Conservation (phyloP, 2,113 vertebrate genomes). For the Orycteropus afer region DNA sequence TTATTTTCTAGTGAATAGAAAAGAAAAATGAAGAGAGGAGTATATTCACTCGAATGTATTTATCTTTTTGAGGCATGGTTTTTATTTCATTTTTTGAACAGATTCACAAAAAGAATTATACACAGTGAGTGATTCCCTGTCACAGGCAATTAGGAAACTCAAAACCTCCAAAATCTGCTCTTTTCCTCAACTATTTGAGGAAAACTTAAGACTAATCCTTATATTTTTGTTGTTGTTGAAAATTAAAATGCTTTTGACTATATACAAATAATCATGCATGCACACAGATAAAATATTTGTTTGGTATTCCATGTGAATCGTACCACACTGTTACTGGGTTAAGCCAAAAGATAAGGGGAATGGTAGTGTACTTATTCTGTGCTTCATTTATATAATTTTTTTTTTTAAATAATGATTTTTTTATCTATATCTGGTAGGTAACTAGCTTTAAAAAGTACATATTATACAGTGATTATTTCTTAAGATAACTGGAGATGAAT, state of each 20-base stretch:
- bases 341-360: background rate
- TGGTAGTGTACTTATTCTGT: slow-evolving; percentile 40
- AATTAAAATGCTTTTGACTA: background rate
- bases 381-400: slow-evolving; percentile 37
- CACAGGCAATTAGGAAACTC: background rate
- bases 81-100: background rate
- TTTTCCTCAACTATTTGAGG: background rate
- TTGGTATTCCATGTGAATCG: background rate
- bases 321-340: background rate
- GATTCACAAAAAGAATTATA: background rate
- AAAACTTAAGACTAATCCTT: background rate
- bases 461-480: background rate
- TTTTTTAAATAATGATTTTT: slow-evolving; percentile 57
- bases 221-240: background rate
- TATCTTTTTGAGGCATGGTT: background rate
- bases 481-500: background rate
- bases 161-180: background rate
- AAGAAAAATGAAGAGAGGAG: background rate
- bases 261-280: background rate
- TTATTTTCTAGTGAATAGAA: background rate
- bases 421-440: slow-evolving; percentile 61
- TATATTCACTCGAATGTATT: background rate
- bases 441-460: slow-evolving; percentile 56
- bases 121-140: background rate
- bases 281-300: background rate